Conservation (phyloP, 2,797 vertebrate genomes). For the Menidia menidia region DNA sequence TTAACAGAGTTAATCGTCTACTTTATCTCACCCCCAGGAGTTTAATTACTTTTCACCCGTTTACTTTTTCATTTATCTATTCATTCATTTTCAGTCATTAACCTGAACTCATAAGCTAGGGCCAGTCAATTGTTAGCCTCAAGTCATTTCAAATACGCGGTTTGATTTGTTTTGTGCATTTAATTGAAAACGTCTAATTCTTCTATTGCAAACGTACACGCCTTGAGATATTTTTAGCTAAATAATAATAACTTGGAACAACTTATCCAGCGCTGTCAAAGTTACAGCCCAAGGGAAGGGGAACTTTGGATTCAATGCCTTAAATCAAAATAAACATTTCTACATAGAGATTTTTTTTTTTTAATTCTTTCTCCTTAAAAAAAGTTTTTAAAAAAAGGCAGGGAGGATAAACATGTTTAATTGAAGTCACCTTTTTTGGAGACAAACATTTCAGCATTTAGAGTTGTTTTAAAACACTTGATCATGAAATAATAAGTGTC, state of each 20-base stretch:
- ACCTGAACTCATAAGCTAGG: conserved; percentile 29
- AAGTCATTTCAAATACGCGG: conserved; percentile 22
- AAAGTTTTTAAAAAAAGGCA: background rate
- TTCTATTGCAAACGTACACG: conserved; percentile 1
- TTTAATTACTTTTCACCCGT: conserved; percentile 46
- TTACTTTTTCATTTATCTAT: background rate
- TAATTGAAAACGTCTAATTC: conserved; percentile 40
- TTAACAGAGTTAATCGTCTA: conserved; percentile 41
- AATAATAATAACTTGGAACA: conserved; percentile 4
- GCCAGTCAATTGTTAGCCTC: conserved; percentile 24
- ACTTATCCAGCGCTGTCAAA: background rate
- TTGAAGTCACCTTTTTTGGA: background rate
- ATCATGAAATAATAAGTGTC: background rate
- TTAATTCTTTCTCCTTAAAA: background rate
- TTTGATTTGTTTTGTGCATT: conserved; percentile 33
- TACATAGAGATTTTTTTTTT: background rate
- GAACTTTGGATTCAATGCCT: background rate
- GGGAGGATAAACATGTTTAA: background rate
- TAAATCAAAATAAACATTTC: background rate
- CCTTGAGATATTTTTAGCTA: conserved; percentile 29
- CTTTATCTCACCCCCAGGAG: conserved; percentile 38
- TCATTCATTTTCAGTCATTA: conserved; percentile 24
- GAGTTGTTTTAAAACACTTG: too few relatives aligned
- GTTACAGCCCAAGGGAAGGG: background rate
- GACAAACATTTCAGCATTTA: background rate